Evolutionary conservation across 2,797 vertebrate species (phyloP).

Genomic region (Apogon talboti): DNA sequence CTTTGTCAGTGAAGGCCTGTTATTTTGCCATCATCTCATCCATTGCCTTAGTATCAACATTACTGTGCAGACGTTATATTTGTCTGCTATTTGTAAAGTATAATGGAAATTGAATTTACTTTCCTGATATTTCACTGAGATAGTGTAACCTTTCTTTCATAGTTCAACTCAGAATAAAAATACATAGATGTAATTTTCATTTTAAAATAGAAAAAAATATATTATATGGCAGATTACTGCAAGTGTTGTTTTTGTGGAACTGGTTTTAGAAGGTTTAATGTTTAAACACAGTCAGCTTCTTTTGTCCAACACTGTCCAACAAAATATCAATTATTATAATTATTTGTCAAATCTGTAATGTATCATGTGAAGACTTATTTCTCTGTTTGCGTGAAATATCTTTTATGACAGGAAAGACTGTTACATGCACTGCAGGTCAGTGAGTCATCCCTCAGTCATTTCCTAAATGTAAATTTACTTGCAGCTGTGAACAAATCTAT

Average conservation of each 20-base stretch:
- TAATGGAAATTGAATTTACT: neutral
- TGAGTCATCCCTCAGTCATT: constrained; percentile 17
- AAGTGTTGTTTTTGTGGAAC: neutral
- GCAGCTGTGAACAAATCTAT: constrained; percentile 15
- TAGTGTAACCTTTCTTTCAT: neutral
- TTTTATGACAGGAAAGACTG: neutral
- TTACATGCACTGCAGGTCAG: constrained; percentile 2
- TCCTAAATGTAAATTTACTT: constrained; percentile 9
- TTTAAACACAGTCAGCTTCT: neutral
- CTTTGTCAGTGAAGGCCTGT: constrained; percentile 32
- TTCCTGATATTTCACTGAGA: neutral
- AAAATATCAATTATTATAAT: neutral
- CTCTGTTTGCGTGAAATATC: too few species aligned
- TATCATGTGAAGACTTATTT: too few species aligned
- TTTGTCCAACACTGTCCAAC: constrained; percentile 15
- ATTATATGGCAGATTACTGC: neutral
- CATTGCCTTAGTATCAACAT: constrained; percentile 14
- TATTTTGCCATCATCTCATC: constrained; percentile 20
- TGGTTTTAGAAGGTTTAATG: neutral
- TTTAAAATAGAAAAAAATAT: neutral
- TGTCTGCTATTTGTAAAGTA: neutral
- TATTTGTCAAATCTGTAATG: too few species aligned
- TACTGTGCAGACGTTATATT: constrained; percentile 2
- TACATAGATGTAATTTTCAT: neutral
- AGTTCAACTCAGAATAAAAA: neutral